phyloP scores from a whole-genome alignment of 2,888 invertebrate genomes.

The Chymomyza amoena region DNA sequence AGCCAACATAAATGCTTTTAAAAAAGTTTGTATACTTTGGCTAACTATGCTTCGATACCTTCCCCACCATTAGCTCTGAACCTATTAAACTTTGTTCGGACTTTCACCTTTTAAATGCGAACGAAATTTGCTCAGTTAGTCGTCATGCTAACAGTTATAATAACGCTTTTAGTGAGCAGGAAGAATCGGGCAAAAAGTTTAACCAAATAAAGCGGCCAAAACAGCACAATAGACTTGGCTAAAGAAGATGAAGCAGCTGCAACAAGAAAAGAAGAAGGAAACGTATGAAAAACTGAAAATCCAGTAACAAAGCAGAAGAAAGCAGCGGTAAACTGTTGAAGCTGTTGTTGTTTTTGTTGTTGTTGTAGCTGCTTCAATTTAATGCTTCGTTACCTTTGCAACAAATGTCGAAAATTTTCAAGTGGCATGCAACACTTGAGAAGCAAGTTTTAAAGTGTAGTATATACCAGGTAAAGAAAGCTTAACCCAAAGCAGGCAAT shows the following conservation, averaged over 20 bases:
- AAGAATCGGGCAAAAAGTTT: conserved; percentile 29
- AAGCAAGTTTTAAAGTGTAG: conserved; percentile 52
- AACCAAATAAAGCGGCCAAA: conserved; percentile 2
- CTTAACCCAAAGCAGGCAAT: neutral
- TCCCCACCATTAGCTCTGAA: too few species aligned
- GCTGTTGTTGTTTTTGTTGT: neutral
- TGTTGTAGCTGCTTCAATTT: conserved; percentile 48
- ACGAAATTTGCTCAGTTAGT: neutral
- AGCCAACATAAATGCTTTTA: too few species aligned
- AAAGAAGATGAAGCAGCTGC: neutral
- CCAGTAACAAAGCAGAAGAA: neutral
- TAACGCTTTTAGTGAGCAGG: conserved; percentile 41
- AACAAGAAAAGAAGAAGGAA: neutral
- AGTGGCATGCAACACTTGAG: conserved; percentile 48
- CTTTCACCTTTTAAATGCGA: neutral
- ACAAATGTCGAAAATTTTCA: conserved; percentile 53
- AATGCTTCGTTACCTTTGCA: conserved; percentile 67
- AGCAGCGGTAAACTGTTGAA: neutral
- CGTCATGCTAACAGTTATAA: conserved; percentile 39
- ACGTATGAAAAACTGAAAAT: conserved; percentile 20
- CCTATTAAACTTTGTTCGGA: neutral
- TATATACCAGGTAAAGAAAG: neutral
- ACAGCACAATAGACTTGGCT: neutral
- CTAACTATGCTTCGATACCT: neutral
- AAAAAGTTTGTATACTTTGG: neutral